Evolutionary conservation across 2,888 invertebrate genomes (phyloP).

Genomic region (Amblyjoppa fuscipennis): DNA sequence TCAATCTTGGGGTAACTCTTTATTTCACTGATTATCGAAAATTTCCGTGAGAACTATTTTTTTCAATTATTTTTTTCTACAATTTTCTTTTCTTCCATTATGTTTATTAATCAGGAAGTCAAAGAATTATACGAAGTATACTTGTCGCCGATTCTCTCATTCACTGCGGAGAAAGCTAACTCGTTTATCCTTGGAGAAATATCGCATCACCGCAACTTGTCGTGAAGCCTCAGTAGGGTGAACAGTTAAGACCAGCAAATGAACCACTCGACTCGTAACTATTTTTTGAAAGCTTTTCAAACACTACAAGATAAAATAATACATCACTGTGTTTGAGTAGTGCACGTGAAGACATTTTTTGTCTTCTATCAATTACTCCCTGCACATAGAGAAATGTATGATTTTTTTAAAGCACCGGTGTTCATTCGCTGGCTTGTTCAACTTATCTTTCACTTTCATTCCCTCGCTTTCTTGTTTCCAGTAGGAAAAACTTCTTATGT

Average conservation of each 20-base stretch:
- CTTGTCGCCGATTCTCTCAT: background rate
- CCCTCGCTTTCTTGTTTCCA: conserved; percentile 60
- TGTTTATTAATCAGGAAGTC: background rate
- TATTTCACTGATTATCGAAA: too few relatives aligned
- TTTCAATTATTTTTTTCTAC: background rate
- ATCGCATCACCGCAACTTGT: conserved; percentile 5
- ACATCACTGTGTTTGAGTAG: background rate
- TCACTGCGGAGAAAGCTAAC: background rate
- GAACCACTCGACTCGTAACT: background rate
- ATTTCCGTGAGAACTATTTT: background rate
- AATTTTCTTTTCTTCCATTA: background rate
- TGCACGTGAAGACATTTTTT: background rate
- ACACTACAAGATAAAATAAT: background rate
- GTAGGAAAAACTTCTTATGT: conserved; percentile 71
- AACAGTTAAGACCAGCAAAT: background rate
- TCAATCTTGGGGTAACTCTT: background rate
- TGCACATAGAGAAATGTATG: background rate
- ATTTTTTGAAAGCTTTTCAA: background rate
- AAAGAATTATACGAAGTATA: background rate
- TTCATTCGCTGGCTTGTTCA: conserved; percentile 23
- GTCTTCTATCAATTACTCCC: background rate
- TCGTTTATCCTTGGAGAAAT: conserved; percentile 4
- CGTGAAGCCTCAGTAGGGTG: background rate
- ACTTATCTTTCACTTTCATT: conserved; percentile 27
- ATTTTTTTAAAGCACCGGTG: background rate